These are phyloP conservation scores for Mastigias papua DNA, from an alignment of 30 jellyfish, hydroid and myxozoan species.

Conservation along the genomic window DNA sequence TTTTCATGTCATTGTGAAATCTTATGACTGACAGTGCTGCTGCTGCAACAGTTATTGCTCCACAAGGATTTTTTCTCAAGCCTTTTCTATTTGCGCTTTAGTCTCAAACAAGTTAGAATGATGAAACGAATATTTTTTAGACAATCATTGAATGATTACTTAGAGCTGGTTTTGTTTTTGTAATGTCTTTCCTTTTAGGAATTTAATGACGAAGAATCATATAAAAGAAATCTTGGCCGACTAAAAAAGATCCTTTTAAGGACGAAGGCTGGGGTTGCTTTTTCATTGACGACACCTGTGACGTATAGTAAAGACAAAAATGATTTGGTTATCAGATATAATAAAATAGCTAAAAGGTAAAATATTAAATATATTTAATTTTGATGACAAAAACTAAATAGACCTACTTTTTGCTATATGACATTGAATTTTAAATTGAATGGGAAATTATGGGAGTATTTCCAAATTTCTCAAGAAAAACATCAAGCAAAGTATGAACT, in stretches of 20 bases:
- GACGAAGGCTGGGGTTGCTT: constrained; percentile 91
- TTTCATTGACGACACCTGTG: constrained; percentile 94
- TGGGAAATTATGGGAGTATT: too few species aligned
- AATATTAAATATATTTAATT: too few species aligned
- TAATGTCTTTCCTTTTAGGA: constrained; percentile 54
- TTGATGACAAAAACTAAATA: too few species aligned
- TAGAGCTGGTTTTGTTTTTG: too few species aligned
- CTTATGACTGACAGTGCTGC: too few species aligned
- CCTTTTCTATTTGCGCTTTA: too few species aligned
- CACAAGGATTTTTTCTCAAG: too few species aligned
- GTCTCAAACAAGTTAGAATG: too few species aligned
- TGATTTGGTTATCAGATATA: constrained; percentile 73
- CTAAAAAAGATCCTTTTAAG: constrained; percentile 69
- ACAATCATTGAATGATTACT: too few species aligned
- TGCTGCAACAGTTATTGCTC: too few species aligned
- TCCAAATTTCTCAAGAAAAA: neutral
- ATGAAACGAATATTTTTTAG: too few species aligned
- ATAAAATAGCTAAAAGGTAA: constrained; percentile 84
- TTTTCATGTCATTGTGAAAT: neutral
- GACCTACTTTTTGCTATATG: neutral
- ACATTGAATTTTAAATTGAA: too few species aligned
- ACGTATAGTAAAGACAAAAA: constrained; percentile 72
- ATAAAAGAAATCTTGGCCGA: constrained; percentile 71
- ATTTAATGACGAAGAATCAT: constrained; percentile 63
- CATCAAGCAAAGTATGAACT: neutral